A percentile compares a stretch with the other conserved stretches of the same genome.
Evolutionary conservation across 2,797 vertebrate species (phyloP).

Genomic region (Lagodon rhomboides): DNA sequence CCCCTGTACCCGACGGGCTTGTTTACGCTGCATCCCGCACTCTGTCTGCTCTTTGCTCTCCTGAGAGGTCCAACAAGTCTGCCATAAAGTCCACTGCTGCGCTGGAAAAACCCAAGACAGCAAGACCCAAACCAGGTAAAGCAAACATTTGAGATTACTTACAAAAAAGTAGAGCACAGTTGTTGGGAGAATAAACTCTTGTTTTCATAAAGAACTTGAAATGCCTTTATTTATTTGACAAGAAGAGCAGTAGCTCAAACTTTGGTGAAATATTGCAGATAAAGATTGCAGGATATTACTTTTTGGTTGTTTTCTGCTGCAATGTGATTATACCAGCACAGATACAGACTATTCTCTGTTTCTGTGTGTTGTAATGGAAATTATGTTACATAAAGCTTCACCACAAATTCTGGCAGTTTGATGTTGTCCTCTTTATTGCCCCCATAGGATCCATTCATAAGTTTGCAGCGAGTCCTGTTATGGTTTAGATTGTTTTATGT

Average conservation of each 20-base stretch:
- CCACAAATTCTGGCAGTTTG: constrained; percentile 11
- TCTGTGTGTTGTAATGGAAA: constrained; percentile 19
- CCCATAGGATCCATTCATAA: constrained; percentile 10
- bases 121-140: constrained; percentile 82
- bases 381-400: constrained; percentile 22
- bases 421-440: constrained; percentile 25
- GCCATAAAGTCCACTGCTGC: constrained; percentile 29
- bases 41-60: constrained; percentile 37
- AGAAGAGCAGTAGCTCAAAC: constrained; percentile 7
- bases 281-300: constrained; percentile 27
- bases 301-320: constrained; percentile 25
- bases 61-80: constrained; percentile 56
- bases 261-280: constrained; percentile 14
- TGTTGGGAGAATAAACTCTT: not conserved
- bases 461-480: constrained; percentile 2
- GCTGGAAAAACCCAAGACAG: constrained; percentile 48
- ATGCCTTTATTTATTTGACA: constrained; percentile 22
- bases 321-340: constrained; percentile 35
- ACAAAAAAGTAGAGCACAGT: not conserved
- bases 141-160: not conserved
- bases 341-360: constrained; percentile 18
- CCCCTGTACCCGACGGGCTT: not conserved
- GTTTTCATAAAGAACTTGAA: constrained; percentile 3
- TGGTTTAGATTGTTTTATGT: not conserved
- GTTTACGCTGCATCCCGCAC: constrained; percentile 16